Evolutionary conservation across 2,113 vertebrate genomes (phyloP).

Genomic region (Apaloderma vittatum): DNA sequence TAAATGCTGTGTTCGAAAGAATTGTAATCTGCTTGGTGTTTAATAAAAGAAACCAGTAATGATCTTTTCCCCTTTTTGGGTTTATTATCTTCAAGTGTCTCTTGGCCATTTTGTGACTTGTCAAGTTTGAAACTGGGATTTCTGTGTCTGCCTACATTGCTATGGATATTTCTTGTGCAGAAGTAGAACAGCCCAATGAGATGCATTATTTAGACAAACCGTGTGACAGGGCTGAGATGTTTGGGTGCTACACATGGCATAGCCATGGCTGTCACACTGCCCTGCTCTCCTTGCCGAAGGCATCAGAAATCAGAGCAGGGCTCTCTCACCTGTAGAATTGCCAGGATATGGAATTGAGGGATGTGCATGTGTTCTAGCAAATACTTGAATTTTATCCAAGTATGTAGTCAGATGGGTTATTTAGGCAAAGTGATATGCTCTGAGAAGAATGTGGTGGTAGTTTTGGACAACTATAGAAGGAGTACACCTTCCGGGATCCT

Average conservation of each 20-base stretch:
- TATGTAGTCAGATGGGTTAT: not conserved
- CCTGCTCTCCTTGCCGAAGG: too few species aligned
- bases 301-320: too few species aligned
- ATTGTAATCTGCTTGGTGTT: not conserved
- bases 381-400: not conserved
- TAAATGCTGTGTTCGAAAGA: not conserved
- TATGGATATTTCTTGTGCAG: not conserved
- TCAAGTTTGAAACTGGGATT: not conserved
- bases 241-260: too few species aligned
- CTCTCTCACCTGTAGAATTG: not conserved
- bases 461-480: not conserved
- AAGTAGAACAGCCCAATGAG: not conserved
- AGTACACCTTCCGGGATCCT: not conserved
- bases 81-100: not conserved
- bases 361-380: fast-evolving
- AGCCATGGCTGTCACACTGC: too few species aligned
- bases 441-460: not conserved
- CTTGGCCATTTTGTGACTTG: not conserved
- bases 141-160: not conserved
- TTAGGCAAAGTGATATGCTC: not conserved
- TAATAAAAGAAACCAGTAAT: not conserved
- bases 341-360: not conserved
- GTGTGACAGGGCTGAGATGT: too few species aligned
- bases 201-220: too few species aligned
- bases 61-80: not conserved